These are phyloP conservation scores for Pogonomyrmex barbatus DNA, from an alignment of 1,140 invertebrate genomes.

Conservation along the genomic window DNA sequence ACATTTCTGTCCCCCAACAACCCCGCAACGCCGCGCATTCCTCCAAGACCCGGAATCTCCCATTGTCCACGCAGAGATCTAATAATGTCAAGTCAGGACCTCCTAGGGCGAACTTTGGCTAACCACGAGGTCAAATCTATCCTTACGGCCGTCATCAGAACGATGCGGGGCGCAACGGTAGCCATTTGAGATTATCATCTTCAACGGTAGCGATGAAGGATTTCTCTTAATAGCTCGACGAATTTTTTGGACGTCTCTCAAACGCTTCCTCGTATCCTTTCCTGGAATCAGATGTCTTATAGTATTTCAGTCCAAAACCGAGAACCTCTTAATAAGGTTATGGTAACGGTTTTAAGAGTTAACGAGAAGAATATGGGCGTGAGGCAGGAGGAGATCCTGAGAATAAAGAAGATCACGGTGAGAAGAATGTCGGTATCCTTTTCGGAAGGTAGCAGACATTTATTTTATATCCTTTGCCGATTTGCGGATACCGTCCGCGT, in stretches of 20 bases:
- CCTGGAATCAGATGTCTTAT: constrained; percentile 69
- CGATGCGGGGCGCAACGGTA: constrained; percentile 71
- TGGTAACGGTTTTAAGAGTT: constrained; percentile 32
- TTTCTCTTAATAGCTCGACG: constrained; percentile 76
- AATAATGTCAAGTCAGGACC: constrained; percentile 78
- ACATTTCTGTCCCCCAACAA: constrained; percentile 67
- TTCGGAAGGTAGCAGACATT: constrained; percentile 5
- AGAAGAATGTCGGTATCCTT: constrained; percentile 22
- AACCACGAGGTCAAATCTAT: constrained; percentile 74
- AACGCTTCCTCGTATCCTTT: constrained; percentile 66
- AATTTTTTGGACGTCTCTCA: constrained; percentile 68
- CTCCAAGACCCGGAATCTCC: constrained; percentile 72
- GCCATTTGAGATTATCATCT: constrained; percentile 77
- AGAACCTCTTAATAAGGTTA: constrained; percentile 54
- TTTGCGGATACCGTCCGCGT: neutral
- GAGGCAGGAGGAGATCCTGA: constrained; percentile 14
- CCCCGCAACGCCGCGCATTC: constrained; percentile 74
- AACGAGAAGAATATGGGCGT: constrained; percentile 46
- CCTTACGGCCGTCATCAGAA: constrained; percentile 54
- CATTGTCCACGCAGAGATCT: constrained; percentile 75
- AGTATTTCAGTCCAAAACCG: constrained; percentile 67
- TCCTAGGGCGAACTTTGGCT: constrained; percentile 81
- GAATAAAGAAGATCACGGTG: neutral
- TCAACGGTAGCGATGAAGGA: constrained; percentile 76
- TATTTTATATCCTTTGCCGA: neutral